Evolutionary conservation across 2,888 invertebrate species (phyloP), one percentile per base, ranked within the genome.

Genomic region (Hedychridium roseum): DNA sequence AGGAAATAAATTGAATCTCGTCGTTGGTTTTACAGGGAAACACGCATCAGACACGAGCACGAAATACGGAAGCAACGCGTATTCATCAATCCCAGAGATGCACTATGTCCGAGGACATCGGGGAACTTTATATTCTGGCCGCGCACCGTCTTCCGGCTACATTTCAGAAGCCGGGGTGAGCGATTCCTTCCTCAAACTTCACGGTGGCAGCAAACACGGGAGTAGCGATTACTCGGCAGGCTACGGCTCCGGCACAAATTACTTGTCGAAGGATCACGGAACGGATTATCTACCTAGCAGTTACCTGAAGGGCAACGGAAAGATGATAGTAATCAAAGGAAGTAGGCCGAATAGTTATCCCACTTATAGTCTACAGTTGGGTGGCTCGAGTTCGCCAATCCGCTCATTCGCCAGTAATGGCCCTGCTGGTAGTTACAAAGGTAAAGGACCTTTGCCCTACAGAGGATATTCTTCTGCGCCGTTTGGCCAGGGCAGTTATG

Each of bases 261-360:
- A 67, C 28, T 27, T 51, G 2, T 36, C 64, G 3, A 62, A 60
- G 15, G 62, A 56, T 4, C 64, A 64, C 6, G 55, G 57, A 2
- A 18, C 52, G 4, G 63, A 65, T 40, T 70, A 68, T 12, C 54
- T 57, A 14, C 26, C 63, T 4, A 51, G 50, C 35, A 52, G 54
- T 32, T 66, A 57, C 37, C 38, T 60, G n/a, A 63, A 68, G 11
- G 61, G 60, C 14, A 50, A 54, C 11, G 64, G 66, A 5, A 74
- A 73, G 50, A 50, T 68, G 3, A 54, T 68, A 12, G 26, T 66
- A 18, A 55, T 74, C 11, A 74, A 74, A 41, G 67, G 71, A 16
- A 48, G 39, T 36, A 57, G 55, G 6, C 60, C 58, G 1, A 57
- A 56, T 4, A 52, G 44, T 34, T 60, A 60, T 9, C 6, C 12